A percentile compares a stretch with the other conserved stretches of the same genome.
Conservation (phyloP, 2,797 vertebrate genomes). For the Alca torda region DNA sequence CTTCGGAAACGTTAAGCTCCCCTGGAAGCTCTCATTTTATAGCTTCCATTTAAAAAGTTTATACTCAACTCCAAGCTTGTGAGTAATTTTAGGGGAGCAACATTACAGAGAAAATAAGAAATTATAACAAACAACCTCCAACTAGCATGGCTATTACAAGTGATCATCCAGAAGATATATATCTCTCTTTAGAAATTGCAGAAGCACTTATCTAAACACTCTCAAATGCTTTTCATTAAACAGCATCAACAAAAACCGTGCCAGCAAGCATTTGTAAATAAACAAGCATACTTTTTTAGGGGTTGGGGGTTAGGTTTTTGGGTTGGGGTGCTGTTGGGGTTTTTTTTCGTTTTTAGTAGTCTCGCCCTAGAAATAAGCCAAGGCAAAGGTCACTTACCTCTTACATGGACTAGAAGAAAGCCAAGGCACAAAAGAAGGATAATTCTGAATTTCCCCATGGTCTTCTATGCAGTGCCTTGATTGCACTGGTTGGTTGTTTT, state of each 20-base stretch:
- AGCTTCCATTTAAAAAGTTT: neutral
- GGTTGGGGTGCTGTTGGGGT: accelerated
- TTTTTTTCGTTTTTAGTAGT: neutral
- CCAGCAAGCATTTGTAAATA: neutral
- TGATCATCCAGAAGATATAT: neutral
- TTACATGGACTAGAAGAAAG: slow-evolving; percentile 36
- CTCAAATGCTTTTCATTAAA: neutral
- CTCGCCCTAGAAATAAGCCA: neutral
- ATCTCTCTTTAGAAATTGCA: neutral
- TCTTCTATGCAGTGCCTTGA: neutral
- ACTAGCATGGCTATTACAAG: neutral
- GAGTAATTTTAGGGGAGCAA: neutral
- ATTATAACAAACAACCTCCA: neutral
- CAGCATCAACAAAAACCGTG: neutral
- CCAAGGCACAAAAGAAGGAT: slow-evolving; percentile 29
- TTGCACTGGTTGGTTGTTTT: neutral
- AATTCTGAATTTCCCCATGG: slow-evolving; percentile 27
- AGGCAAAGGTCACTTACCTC: slow-evolving; percentile 35
- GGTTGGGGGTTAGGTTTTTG: neutral
- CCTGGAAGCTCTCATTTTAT: neutral
- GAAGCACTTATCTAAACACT: neutral
- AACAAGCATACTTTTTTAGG: neutral
- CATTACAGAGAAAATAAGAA: neutral
- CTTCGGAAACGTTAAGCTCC: neutral
- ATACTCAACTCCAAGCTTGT: neutral